Conservation (phyloP, 2,888 invertebrate genomes). For the Leistus spinibarbis region DNA sequence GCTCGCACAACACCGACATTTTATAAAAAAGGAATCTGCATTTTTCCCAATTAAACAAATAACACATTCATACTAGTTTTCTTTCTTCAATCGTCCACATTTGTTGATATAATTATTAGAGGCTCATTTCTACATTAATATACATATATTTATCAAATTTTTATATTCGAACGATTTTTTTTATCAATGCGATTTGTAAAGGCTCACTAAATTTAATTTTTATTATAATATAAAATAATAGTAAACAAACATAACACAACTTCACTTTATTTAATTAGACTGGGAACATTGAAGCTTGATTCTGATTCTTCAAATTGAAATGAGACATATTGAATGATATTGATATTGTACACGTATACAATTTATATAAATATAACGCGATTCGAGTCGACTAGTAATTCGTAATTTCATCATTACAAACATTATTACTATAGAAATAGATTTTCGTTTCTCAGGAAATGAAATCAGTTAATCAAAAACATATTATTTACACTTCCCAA, state of each 20-base stretch:
- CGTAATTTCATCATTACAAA: too few species aligned
- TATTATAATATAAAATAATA: too few species aligned
- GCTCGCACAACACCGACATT: background rate
- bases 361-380: too few species aligned
- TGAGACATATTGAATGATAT: too few species aligned
- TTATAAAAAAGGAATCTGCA: background rate
- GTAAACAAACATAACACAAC: background rate
- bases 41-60: background rate
- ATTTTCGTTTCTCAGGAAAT: too few species aligned
- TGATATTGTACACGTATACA: too few species aligned
- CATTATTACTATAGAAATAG: too few species aligned
- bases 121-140: background rate
- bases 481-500: too few species aligned
- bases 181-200: background rate
- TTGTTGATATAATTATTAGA: background rate
- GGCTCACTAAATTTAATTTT: background rate
- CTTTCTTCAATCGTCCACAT: background rate
- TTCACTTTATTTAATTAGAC: background rate
- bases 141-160: background rate
- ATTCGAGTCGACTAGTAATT: too few species aligned
- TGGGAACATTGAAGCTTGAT: background rate
- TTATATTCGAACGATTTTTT: background rate
- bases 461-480: too few species aligned
- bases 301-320: too few species aligned
- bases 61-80: background rate